phyloP scores from a whole-genome alignment of 1,140 invertebrate species.

The Tetramorium alpestre region DNA sequence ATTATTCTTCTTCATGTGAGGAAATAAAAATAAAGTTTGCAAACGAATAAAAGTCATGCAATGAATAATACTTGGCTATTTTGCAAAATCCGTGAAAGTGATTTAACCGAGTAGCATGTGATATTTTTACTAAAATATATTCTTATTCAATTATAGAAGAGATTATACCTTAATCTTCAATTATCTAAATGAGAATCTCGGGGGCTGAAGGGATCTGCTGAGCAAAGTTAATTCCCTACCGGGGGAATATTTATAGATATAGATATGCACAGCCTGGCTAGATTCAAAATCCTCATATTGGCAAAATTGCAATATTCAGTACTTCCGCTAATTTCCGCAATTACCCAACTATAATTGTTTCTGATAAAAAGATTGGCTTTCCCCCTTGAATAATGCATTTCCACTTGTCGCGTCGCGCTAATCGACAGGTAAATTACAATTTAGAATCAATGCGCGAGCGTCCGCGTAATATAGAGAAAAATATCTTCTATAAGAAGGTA shows the following conservation, averaged over 20 bases:
- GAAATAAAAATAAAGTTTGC: not conserved
- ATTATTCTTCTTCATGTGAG: not conserved
- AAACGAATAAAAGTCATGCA: not conserved
- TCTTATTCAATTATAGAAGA: slow-evolving; percentile 12
- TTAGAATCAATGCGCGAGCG: not conserved
- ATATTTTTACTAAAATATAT: slow-evolving; percentile 1
- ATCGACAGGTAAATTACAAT: not conserved
- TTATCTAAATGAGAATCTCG: slow-evolving; percentile 38
- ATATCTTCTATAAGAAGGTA: not conserved
- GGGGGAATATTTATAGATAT: slow-evolving; percentile 5
- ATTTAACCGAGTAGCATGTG: not conserved
- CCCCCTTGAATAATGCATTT: not conserved
- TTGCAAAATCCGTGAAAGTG: not conserved
- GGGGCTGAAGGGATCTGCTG: not conserved
- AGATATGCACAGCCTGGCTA: not conserved
- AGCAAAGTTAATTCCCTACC: slow-evolving; percentile 15
- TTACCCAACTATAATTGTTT: not conserved
- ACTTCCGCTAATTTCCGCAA: not conserved
- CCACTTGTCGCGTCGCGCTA: not conserved
- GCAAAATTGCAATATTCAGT: not conserved
- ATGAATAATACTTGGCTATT: not conserved
- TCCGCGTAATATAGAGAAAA: not conserved
- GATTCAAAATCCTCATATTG: not conserved
- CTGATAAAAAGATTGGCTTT: not conserved
- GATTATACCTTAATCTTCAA: slow-evolving; percentile 6